Percentiles rank a stretch among this genome's conserved stretches.
phyloP scores from a whole-genome alignment of 2,113 vertebrate species.

The Myrmecobius fasciatus region DNA sequence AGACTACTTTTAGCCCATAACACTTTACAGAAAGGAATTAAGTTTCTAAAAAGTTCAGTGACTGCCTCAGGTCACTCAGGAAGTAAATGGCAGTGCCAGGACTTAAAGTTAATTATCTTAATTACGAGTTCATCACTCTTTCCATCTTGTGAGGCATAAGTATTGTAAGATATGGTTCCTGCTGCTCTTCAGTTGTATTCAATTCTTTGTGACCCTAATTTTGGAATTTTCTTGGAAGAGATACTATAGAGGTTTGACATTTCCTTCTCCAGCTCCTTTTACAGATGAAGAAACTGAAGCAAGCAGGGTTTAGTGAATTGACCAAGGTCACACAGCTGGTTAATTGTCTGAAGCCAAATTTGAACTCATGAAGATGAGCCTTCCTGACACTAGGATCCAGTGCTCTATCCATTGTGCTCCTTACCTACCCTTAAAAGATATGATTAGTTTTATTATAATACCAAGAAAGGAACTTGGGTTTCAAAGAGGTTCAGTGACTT shows the following conservation, averaged over 20 bases:
- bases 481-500: neutral
- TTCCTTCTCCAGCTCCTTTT: neutral
- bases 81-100: too few relatives aligned
- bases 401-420: too few relatives aligned
- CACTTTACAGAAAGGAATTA: neutral
- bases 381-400: too few relatives aligned
- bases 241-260: neutral
- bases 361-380: too few relatives aligned
- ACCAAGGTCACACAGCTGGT: too few relatives aligned
- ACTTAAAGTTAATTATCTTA: too few relatives aligned
- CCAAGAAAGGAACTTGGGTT: neutral
- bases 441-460: neutral
- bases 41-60: too few relatives aligned
- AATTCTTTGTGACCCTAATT: neutral
- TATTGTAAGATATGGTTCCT: neutral
- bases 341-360: too few relatives aligned
- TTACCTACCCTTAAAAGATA: neutral
- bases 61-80: too few relatives aligned
- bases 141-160: neutral
- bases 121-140: neutral
- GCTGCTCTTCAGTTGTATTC: neutral
- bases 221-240: neutral
- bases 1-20: too few relatives aligned
- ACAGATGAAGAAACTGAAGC: neutral
- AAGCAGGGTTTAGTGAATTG: neutral